Evolutionary conservation across 2,888 invertebrate genomes (phyloP), one percentile per base, ranked within the genome.

Genomic region (Athetis lepigone): DNA sequence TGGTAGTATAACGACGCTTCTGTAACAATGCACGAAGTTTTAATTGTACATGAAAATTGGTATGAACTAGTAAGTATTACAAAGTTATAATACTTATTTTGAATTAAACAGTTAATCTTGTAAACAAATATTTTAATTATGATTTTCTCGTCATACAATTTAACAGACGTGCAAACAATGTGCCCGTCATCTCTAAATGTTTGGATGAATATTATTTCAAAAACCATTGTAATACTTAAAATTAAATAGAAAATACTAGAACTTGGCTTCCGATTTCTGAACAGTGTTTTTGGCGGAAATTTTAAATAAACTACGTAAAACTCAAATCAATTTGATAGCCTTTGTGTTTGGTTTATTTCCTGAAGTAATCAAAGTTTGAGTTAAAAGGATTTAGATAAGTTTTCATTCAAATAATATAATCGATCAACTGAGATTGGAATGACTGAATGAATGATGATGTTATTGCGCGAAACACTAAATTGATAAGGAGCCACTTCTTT

Each of bases 301-400:
- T 43, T 47, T 42, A 61, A 67, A 21, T 19, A 45, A 54, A 61
- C 47, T 39, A n/a, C n/a, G n/a, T n/a, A 2, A 18, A 62, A 37
- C 42, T 62, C 16, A 33, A 39, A 62, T 39, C 21, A 1, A 62
- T 42, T 52, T 19, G 3, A 47, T 18, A 23, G 2, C 5, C 18
- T 18, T 64, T 50, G 23, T 42, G 25, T 11, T 51, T 13, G 13
- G 11, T 62, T 19, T 25, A 25, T 65, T 27, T 11, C 13, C 4
- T 11, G 2, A n/a, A 23, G 11, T 13, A n/a, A 45, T 18, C 9
- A 27, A 52, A 43, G 8, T 66, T 62, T 27, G 8, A 29, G 11
- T 18, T 1, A 8, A 55, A 59, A 19, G 9, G 21, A 56, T 25
- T 25, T n/a, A 36, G n/a, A 23, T 2, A 33, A 16, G 18, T 40